Evolutionary conservation across 2,888 invertebrate genomes (phyloP), one percentile per base, ranked within the genome.

Genomic region (Octodonta nipae): DNA sequence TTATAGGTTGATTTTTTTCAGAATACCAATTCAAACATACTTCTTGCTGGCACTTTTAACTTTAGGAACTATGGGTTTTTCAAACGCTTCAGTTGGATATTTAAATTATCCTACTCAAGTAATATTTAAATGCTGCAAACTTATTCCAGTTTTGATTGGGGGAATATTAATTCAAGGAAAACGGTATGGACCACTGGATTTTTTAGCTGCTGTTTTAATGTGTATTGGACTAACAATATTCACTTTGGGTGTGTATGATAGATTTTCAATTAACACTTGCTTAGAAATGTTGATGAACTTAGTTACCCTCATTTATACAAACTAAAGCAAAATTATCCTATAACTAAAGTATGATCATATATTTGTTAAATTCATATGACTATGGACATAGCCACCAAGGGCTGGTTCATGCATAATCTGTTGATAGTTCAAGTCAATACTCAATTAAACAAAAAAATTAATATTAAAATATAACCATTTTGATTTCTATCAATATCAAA

Each of bases 81-180:
- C 93, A 2, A 96, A 96, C 61, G 76, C 91, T 3, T 88, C 93
- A 1, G 68, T 95, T 7, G 91, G 87, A 29, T 92, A 89, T 59
- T 67, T 96, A 7, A 96, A 95, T 61, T 96, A 93, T 61, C 93
- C 95, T 0, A 95, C 93, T 0, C 91, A 92, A 67, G 79, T 95
- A 25, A 93, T 95, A 50, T 96, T 96, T 58, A 95, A 95, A 60
- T 92, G 92, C 58, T 96, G 95, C 61, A 96, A 96, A 60, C 68
- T 95, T 0, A 88, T 95, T 48, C 95, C 95, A 0, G 95, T 95
- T 1, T 73, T 96, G 57, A 75, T 91, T 39, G 95, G 95, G 13
- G 88, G 92, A 45, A 85, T 93, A 44, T 54, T 95, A 29, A 92
- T 95, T 51, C 80, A 93, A 64, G 79, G 82, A 34, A 92, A 92